Base-by-base conservation (phyloP, 2,113 vertebrate species). In the Ancistrus triradiatus region DNA sequence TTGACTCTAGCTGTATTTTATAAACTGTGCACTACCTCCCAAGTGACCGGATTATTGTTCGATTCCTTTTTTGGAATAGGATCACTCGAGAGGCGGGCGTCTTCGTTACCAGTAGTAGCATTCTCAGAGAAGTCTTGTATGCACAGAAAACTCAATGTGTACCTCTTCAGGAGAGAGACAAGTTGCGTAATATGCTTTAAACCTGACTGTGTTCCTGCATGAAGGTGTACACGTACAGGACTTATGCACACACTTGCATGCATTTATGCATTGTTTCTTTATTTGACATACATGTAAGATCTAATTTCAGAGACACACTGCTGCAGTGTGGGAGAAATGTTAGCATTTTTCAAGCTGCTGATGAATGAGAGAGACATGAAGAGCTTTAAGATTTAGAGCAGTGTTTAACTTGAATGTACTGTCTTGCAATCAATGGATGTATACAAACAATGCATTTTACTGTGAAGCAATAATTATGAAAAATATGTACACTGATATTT, bases 301-400 rank as follows among this genome's bases (percentile, higher is more conserved):
- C 53, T 71, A 62, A 67, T 88, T 88, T 88, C 84, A 86, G 84
- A 86, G 81, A 85, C 89, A 88, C 90, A 90, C 90, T 90, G 87
- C 84, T 85, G 85, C 90, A 92, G 89, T 92, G 90, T 91, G 89
- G 91, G 87, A 85, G 86, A 80, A 84, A 82, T 78, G 81, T 86
- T 85, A 86, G 82, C 80, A 83, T 80, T 84, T 84, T 86, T 40
- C 86, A 83, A 86, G 85, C 84, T 27, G 33, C 28, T 60, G 59
- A 78, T 67, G 74, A 69, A 72, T 80, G 78, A 75, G 80, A 84
- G 69, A 72, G n/a, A n/a, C 56, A 0, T 74, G 76, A 73, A 56
- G 70, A 75, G 77, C 78, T 83, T 79, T 77, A 79, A 77, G 66
- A 24, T 18, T 65, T 68, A 79, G 52, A 83, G 73, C 78, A 74